Evolutionary conservation across 1,140 invertebrate genomes (phyloP).

Genomic region (Cardiocondyla obscurior): DNA sequence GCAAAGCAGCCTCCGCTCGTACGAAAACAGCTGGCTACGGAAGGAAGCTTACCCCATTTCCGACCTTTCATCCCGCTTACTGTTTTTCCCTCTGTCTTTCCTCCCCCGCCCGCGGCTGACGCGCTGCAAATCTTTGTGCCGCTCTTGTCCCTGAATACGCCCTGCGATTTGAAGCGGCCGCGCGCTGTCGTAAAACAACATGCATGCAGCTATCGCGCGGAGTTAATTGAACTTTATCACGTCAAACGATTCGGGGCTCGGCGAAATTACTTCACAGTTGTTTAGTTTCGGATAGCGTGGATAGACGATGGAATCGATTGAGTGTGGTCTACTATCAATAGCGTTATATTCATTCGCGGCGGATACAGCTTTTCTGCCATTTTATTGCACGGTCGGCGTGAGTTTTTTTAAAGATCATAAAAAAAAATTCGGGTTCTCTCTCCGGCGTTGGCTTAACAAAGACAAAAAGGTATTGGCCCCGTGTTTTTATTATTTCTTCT

Average conservation of each 20-base stretch:
- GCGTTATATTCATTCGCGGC: conserved; percentile 28
- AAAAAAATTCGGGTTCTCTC: neutral
- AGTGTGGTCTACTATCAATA: conserved; percentile 51
- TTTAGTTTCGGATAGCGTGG: conserved; percentile 70
- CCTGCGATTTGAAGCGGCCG: conserved; percentile 56
- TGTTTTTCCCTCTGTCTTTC: conserved; percentile 13
- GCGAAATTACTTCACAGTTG: conserved; percentile 69
- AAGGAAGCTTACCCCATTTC: conserved; percentile 49
- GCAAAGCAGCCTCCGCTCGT: neutral
- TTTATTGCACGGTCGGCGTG: conserved; percentile 9
- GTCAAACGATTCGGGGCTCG: conserved; percentile 68
- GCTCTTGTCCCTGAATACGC: conserved; percentile 8
- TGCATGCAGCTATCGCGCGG: conserved; percentile 47
- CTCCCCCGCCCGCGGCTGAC: too few species aligned
- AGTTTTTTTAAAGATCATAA: conserved; percentile 19
- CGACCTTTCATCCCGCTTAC: conserved; percentile 44
- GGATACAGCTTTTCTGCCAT: conserved; percentile 46
- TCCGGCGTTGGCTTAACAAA: neutral
- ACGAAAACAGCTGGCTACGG: conserved; percentile 44
- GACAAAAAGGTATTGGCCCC: neutral
- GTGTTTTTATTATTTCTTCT: neutral
- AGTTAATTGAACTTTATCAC: conserved; percentile 73
- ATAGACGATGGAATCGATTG: conserved; percentile 37
- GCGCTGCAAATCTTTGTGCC: neutral
- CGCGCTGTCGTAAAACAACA: conserved; percentile 49